Evolutionary conservation across 2,113 vertebrate species (phyloP).

Genomic region (Parus major): DNA sequence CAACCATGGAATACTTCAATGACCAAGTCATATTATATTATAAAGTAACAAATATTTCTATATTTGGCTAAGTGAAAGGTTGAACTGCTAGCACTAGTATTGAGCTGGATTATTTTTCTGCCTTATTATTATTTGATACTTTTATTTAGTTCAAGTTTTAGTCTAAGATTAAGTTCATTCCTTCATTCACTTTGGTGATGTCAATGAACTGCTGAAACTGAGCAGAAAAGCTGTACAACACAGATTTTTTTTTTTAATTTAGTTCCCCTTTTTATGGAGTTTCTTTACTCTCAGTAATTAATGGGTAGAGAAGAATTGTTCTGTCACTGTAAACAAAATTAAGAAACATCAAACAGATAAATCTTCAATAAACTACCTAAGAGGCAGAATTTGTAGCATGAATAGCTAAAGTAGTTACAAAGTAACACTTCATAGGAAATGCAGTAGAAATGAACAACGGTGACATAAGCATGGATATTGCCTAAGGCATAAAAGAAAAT

Average conservation of each 20-base stretch:
- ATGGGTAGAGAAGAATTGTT: not conserved
- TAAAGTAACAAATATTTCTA: not conserved
- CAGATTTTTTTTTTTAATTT: not conserved
- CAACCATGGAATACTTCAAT: not conserved
- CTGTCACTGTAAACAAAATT: not conserved
- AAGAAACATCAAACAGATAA: not conserved
- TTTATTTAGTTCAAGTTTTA: not conserved
- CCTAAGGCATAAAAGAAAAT: not conserved
- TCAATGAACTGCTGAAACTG: not conserved
- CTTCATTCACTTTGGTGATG: not conserved
- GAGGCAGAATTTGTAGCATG: not conserved
- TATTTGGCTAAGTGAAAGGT: not conserved
- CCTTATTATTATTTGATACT: not conserved
- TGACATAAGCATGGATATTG: not conserved
- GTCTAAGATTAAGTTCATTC: not conserved
- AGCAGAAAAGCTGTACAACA: not conserved
- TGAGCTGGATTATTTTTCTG: fast-evolving
- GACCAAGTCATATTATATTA: not conserved
- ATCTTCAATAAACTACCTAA: not conserved
- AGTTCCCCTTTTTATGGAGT: not conserved
- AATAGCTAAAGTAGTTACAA: not conserved
- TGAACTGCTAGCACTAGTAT: not conserved
- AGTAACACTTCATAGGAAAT: not conserved
- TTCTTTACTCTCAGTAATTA: not conserved
- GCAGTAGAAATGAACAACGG: not conserved